These are phyloP conservation scores for Pycnonotus jocosus DNA, from an alignment of 2,113 vertebrate genomes.

Conservation along the genomic window DNA sequence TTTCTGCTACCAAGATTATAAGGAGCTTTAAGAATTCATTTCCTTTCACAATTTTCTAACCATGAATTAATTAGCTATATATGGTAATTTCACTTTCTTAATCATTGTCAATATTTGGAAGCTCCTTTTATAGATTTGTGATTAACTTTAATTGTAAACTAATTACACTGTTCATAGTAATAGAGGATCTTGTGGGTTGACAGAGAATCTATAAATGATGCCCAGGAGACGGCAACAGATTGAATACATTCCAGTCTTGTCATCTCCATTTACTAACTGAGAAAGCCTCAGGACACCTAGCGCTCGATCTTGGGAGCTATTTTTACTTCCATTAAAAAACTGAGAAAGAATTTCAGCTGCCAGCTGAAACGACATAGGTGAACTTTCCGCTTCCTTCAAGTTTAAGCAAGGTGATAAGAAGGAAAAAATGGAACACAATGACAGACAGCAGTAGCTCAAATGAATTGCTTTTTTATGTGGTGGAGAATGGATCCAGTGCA, in stretches of 20 bases:
- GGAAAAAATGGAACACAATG: background rate
- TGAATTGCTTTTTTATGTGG: background rate
- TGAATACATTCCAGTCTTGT: conserved; percentile 7
- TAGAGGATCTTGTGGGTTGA: conserved; percentile 49
- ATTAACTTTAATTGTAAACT: conserved; percentile 74
- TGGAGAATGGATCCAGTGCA: background rate
- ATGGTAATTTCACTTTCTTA: conserved; percentile 59
- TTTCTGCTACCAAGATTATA: conserved; percentile 46
- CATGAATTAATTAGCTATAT: conserved; percentile 64
- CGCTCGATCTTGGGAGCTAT: background rate
- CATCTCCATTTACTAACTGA: conserved; percentile 22
- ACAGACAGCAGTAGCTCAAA: conserved; percentile 19
- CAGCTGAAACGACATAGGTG: background rate
- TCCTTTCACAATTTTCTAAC: conserved; percentile 52
- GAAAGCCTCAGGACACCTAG: background rate
- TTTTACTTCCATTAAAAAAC: conserved; percentile 38
- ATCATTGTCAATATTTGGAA: conserved; percentile 69
- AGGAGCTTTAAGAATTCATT: conserved; percentile 40
- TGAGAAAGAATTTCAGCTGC: conserved; percentile 29
- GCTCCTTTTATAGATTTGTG: conserved; percentile 71
- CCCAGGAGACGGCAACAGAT: conserved; percentile 49
- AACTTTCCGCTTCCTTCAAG: conserved; percentile 24
- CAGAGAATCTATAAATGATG: conserved; percentile 59
- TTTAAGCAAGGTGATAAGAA: conserved; percentile 41
- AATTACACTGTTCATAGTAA: conserved; percentile 67